phyloP scores from a whole-genome alignment of 2,888 invertebrate genomes.

The Phoenoteleia sp. region DNA sequence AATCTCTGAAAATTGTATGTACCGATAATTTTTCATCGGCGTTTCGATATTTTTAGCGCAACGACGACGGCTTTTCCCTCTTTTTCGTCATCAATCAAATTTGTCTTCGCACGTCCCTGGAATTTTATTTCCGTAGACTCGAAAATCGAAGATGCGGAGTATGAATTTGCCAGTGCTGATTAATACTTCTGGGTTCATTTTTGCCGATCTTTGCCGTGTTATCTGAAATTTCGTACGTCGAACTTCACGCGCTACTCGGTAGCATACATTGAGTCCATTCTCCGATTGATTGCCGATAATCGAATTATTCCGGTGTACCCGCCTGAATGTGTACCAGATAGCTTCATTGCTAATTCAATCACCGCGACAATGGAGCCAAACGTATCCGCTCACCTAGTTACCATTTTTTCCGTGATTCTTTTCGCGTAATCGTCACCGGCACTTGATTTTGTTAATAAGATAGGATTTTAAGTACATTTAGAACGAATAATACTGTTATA shows the following conservation, averaged over 20 bases:
- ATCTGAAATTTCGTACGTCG: slow-evolving; percentile 47
- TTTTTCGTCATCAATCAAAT: too few relatives aligned
- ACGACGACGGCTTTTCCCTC: too few relatives aligned
- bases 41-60: too few relatives aligned
- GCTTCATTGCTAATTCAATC: slow-evolving; percentile 73
- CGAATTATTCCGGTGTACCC: slow-evolving; percentile 70
- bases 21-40: too few relatives aligned
- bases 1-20: too few relatives aligned
- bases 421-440: slow-evolving; percentile 30
- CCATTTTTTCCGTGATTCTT: slow-evolving; percentile 51
- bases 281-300: slow-evolving; percentile 76
- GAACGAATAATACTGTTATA: too few relatives aligned
- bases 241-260: slow-evolving; percentile 64
- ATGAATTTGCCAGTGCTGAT: slow-evolving; percentile 53
- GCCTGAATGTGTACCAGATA: slow-evolving; percentile 66
- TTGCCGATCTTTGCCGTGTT: slow-evolving; percentile 29
- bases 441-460: slow-evolving; percentile 1
- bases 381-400: slow-evolving; percentile 66
- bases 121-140: neutral
- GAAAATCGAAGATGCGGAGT: slow-evolving; percentile 15
- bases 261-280: slow-evolving; percentile 62
- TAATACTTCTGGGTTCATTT: slow-evolving; percentile 59
- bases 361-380: slow-evolving; percentile 61
- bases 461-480: too few relatives aligned
- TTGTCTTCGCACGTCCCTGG: neutral